These are phyloP conservation scores for Lemur catta DNA, from an alignment of 2,797 vertebrate species.

Conservation along the genomic window DNA sequence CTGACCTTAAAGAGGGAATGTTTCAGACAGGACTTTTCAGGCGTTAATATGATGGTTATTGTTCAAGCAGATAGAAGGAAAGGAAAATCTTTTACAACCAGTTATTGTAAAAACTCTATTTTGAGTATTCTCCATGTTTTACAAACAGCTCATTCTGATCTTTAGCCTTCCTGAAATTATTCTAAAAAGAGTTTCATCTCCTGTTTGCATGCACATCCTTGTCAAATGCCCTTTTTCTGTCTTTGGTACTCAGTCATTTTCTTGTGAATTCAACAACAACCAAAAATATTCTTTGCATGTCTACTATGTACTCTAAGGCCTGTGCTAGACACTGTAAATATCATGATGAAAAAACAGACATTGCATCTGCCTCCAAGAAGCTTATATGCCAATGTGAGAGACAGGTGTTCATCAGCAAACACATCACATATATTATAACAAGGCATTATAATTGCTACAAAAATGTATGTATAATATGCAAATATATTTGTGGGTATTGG, in stretches of 20 bases:
- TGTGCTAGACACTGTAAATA: neutral
- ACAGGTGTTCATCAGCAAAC: neutral
- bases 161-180: neutral
- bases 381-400: neutral
- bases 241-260: neutral
- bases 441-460: neutral
- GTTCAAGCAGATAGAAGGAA: neutral
- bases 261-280: neutral
- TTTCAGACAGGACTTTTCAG: neutral
- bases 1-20: constrained; percentile 7
- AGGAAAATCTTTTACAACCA: neutral
- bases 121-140: neutral
- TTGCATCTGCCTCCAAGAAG: neutral
- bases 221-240: neutral
- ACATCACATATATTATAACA: neutral
- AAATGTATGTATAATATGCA: neutral
- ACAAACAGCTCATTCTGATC: neutral
- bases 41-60: constrained; percentile 1
- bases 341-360: neutral
- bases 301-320: neutral
- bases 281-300: neutral
- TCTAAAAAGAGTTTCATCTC: neutral
- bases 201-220: neutral
- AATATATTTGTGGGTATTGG: neutral
- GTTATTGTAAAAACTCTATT: neutral